Evolutionary conservation across 2,888 invertebrate genomes (phyloP).

Genomic region (Tetranychus piercei): DNA sequence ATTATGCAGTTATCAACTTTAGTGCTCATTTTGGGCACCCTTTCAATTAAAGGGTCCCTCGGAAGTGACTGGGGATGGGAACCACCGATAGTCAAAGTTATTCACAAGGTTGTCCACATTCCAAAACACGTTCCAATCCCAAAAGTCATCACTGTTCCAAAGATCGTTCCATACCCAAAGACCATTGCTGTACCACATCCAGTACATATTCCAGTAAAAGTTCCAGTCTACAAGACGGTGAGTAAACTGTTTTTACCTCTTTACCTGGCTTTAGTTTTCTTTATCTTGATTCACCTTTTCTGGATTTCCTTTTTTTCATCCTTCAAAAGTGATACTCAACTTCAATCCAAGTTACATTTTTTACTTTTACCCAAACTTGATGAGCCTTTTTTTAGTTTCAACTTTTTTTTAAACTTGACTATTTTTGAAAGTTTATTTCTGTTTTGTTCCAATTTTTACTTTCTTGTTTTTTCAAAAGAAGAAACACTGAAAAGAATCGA

Average conservation of each 20-base stretch:
- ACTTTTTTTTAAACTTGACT: too few species aligned
- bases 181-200: conserved; percentile 27
- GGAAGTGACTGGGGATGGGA: conserved; percentile 18
- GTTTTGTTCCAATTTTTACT: neutral
- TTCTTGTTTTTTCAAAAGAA: neutral
- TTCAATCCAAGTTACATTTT: too few species aligned
- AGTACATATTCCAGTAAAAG: conserved; percentile 27
- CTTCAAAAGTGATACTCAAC: neutral
- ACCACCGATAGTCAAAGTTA: conserved; percentile 24
- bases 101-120: conserved; percentile 25
- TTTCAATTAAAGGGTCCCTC: neutral
- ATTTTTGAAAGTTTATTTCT: too few species aligned
- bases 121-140: conserved; percentile 27
- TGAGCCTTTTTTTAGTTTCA: too few species aligned
- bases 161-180: conserved; percentile 27
- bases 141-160: conserved; percentile 27
- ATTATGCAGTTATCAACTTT: conserved; percentile 9
- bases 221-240: conserved; percentile 28
- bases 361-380: too few species aligned
- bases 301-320: neutral
- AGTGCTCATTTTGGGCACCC: conserved; percentile 13
- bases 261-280: neutral
- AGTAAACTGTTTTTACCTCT: neutral
- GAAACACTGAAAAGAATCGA: too few species aligned
- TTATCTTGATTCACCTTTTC: neutral